phyloP scores from a whole-genome alignment of 2,797 vertebrate species.

The Hyperoplus lanceolatus region DNA sequence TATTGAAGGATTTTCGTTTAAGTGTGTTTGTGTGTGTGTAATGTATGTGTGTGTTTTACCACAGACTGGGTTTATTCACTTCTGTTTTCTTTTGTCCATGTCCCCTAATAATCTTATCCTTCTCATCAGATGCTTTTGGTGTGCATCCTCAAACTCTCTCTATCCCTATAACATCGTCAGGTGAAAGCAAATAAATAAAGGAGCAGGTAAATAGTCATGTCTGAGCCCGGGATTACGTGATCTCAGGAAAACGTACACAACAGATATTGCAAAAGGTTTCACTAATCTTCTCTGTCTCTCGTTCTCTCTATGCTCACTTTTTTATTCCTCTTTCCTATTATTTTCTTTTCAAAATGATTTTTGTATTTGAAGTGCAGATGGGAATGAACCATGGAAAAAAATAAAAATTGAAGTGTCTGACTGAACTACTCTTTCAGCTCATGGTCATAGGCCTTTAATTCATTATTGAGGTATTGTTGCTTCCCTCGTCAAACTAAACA shows the following conservation, averaged over 20 bases:
- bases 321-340: background rate
- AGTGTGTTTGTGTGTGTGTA: constrained; percentile 10
- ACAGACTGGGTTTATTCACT: constrained; percentile 4
- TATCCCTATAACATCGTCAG: constrained; percentile 17
- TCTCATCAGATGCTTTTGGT: constrained; percentile 15
- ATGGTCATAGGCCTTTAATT: constrained; percentile 10
- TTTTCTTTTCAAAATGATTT: background rate
- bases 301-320: constrained; percentile 1
- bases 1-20: constrained; percentile 41
- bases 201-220: constrained; percentile 68
- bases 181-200: constrained; percentile 18
- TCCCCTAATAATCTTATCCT: constrained; percentile 22
- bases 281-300: constrained; percentile 20
- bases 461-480: constrained; percentile 33
- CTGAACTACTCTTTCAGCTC: constrained; percentile 4
- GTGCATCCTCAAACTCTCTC: constrained; percentile 29
- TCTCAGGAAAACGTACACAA: constrained; percentile 33
- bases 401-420: background rate
- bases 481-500: constrained; percentile 29
- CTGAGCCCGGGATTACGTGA: constrained; percentile 66
- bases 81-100: constrained; percentile 22
- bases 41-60: constrained; percentile 10
- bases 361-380: background rate
- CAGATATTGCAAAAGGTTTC: constrained; percentile 40
- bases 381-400: background rate